phyloP scores from a whole-genome alignment of 2,888 invertebrate genomes.

The Psylliodes chrysocephalus region DNA sequence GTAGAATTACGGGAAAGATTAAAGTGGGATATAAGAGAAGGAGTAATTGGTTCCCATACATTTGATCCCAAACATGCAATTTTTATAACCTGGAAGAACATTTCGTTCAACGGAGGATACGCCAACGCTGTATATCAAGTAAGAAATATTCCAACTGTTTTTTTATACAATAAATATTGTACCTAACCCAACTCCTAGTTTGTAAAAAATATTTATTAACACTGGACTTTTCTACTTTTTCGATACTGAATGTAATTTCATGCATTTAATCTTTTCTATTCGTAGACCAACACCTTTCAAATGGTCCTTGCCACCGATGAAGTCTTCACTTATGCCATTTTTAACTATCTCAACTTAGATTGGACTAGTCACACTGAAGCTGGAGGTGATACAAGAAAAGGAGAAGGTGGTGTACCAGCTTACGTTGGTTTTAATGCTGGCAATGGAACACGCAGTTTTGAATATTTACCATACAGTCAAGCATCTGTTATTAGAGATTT shows the following conservation, averaged over 20 bases:
- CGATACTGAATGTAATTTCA: no score
- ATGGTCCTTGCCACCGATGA: slow-evolving; percentile 92
- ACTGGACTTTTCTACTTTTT: no score
- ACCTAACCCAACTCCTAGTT: no score
- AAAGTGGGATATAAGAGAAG: slow-evolving; percentile 89
- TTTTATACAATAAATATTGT: background rate
- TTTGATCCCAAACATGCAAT: slow-evolving; percentile 92
- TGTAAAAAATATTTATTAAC: no score
- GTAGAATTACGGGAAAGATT: slow-evolving; percentile 86
- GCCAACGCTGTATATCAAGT: slow-evolving; percentile 49
- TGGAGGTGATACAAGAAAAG: slow-evolving; percentile 86
- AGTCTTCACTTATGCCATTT: slow-evolving; percentile 93
- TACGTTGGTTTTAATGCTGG: slow-evolving; percentile 97
- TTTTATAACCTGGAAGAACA: slow-evolving; percentile 95
- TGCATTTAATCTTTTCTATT: no score
- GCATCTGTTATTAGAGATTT: slow-evolving; percentile 85
- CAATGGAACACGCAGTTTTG: slow-evolving; percentile 89
- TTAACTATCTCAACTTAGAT: slow-evolving; percentile 90
- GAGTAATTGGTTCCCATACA: slow-evolving; percentile 89
- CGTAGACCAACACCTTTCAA: slow-evolving; percentile 94
- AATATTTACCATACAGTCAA: slow-evolving; percentile 92
- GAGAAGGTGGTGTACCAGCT: slow-evolving; percentile 88
- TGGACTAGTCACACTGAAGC: slow-evolving; percentile 95
- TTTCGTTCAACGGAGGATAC: slow-evolving; percentile 91
- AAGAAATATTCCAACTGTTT: slow-evolving; percentile 20